Percentiles rank a stretch among this genome's conserved stretches.
phyloP scores from a whole-genome alignment of 92 coral and sea anemone genomes.

The Porites cylindrica region DNA sequence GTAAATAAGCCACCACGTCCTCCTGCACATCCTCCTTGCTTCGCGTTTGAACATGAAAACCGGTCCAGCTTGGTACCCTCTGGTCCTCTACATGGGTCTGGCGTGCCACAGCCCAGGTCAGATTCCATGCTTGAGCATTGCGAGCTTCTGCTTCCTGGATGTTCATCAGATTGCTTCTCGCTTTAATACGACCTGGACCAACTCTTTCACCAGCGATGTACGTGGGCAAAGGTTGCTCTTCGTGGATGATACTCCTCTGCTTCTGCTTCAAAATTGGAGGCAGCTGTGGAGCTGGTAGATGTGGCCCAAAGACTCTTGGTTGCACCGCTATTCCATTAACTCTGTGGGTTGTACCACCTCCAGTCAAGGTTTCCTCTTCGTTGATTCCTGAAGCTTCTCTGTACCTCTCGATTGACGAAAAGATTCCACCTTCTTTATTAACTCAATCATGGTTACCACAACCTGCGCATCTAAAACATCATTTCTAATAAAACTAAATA shows the following conservation, averaged over 20 bases:
- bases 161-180: too few species aligned
- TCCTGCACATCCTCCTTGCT: slow-evolving; percentile 15
- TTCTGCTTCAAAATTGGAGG: slow-evolving; percentile 43
- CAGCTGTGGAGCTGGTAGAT: slow-evolving; percentile 20
- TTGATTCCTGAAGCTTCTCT: too few species aligned
- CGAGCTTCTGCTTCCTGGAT: slow-evolving; percentile 6
- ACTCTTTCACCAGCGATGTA: slow-evolving; percentile 3
- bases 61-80: slow-evolving; percentile 52
- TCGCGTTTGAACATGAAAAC: slow-evolving; percentile 41
- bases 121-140: too few species aligned
- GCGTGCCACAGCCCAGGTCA: slow-evolving; percentile 13
- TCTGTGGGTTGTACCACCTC: slow-evolving; percentile 60
- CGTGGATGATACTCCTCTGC: slow-evolving; percentile 46
- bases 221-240: slow-evolving; percentile 12
- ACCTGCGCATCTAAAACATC: too few species aligned
- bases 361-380: slow-evolving; percentile 18
- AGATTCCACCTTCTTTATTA: slow-evolving; percentile 43
- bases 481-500: too few species aligned
- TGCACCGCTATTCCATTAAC: slow-evolving; percentile 67
- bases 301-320: slow-evolving; percentile 60
- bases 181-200: too few species aligned
- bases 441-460: not conserved
- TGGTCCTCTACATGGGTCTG: slow-evolving; percentile 12
- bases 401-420: not conserved
- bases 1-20: slow-evolving; percentile 49